A percentile compares a stretch with the other conserved stretches of the same genome.
phyloP scores from a whole-genome alignment of 2,113 vertebrate genomes.

The Odontesthes bonariensis region DNA sequence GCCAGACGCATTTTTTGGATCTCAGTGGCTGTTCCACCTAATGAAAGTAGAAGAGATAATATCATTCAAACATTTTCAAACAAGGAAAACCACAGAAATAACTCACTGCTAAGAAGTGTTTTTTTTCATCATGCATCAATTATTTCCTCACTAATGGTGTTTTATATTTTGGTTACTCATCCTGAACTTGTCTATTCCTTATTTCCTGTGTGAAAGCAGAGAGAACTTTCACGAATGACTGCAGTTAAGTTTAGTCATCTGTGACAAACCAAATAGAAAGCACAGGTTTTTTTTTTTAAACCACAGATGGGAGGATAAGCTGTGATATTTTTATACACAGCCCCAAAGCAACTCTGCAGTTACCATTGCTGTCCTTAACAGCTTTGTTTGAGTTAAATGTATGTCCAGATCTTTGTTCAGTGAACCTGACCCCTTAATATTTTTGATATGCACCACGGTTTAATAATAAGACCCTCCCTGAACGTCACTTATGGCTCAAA shows the following conservation, averaged over 20 bases:
- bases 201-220: not conserved
- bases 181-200: constrained; percentile 1
- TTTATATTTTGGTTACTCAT: constrained; percentile 29
- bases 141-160: not conserved
- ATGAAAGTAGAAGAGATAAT: constrained; percentile 1
- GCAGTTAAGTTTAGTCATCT: constrained; percentile 10
- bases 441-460: not conserved
- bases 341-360: not conserved
- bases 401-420: not conserved
- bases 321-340: not conserved
- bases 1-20: constrained; percentile 98
- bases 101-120: not conserved
- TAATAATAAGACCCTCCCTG: not conserved
- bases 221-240: constrained; percentile 1
- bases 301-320: not conserved
- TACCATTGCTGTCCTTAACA: not conserved
- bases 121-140: not conserved
- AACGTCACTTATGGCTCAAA: not conserved
- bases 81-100: not conserved
- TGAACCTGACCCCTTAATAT: too few species aligned
- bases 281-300: not conserved
- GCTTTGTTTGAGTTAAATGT: not conserved
- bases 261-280: not conserved
- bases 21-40: constrained; percentile 97
- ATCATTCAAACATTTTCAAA: constrained; percentile 13